These are phyloP conservation scores for Hyposoter dolosus DNA, from an alignment of 2,888 invertebrate genomes.

Conservation along the genomic window DNA sequence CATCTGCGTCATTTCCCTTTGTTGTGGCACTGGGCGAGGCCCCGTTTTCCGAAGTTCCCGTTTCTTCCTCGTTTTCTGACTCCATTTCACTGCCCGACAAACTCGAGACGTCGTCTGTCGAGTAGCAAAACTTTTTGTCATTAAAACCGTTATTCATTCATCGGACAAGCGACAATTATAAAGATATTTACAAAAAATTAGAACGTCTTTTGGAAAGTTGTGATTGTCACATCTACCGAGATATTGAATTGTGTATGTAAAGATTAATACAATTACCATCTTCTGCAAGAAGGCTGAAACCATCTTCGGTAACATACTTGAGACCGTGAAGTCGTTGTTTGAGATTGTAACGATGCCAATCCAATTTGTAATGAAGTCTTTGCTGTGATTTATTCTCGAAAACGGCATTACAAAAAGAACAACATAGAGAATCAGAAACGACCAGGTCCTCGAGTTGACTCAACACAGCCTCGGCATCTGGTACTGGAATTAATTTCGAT, in stretches of 20 bases:
- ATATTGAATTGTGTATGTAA: background rate
- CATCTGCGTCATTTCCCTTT: constrained; percentile 57
- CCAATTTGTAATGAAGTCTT: constrained; percentile 91
- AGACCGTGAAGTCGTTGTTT: constrained; percentile 89
- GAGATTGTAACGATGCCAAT: constrained; percentile 94
- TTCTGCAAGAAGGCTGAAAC: constrained; percentile 86
- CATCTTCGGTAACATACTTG: constrained; percentile 86
- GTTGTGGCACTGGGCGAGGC: constrained; percentile 80
- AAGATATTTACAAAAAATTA: no score
- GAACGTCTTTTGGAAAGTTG: background rate
- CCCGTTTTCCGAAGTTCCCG: constrained; percentile 73
- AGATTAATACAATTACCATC: constrained; percentile 73
- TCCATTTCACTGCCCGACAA: constrained; percentile 88
- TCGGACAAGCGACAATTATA: no score
- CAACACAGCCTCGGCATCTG: constrained; percentile 76
- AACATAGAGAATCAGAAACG: constrained; percentile 84
- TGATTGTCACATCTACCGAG: background rate
- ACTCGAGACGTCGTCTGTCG: constrained; percentile 88
- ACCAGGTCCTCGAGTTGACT: constrained; percentile 82
- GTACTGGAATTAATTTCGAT: constrained; percentile 63
- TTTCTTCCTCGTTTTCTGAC: constrained; percentile 83
- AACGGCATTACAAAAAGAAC: constrained; percentile 86
- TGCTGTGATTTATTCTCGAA: constrained; percentile 88
- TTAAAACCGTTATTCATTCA: background rate
- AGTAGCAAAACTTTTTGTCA: constrained; percentile 11